Evolutionary conservation across 2,113 vertebrate species (phyloP).

Genomic region (Oreochromis spilurus): DNA sequence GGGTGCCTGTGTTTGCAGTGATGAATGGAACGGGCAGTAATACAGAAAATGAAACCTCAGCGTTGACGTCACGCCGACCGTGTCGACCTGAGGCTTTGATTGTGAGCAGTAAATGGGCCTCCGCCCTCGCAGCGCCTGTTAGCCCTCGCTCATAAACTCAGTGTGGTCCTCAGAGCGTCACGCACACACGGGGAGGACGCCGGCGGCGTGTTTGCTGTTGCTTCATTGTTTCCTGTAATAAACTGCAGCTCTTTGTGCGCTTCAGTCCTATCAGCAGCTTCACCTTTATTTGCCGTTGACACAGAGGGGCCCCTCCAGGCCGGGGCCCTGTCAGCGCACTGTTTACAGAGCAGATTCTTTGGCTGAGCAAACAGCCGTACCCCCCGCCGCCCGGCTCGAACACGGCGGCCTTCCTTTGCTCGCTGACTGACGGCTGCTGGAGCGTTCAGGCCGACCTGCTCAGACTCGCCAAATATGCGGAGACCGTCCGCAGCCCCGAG

Average conservation of each 20-base stretch:
- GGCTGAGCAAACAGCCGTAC: conserved; percentile 48
- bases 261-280: conserved; percentile 32
- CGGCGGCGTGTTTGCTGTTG: conserved; percentile 2
- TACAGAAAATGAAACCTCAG: neutral
- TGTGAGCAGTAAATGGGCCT: neutral
- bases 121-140: neutral
- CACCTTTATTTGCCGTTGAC: conserved; percentile 49
- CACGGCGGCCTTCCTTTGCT: conserved; percentile 30
- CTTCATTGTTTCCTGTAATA: conserved; percentile 48
- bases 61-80: rapidly evolving
- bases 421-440: conserved; percentile 27
- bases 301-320: neutral
- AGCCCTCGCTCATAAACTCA: neutral
- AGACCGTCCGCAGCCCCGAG: neutral
- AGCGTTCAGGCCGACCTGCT: conserved; percentile 14
- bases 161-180: neutral
- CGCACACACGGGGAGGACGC: neutral
- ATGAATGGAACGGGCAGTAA: rapidly evolving
- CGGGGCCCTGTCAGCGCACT: conserved; percentile 24
- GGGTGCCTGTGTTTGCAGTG: neutral
- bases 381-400: conserved; percentile 7
- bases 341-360: conserved; percentile 68
- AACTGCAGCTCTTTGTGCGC: conserved; percentile 7
- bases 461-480: conserved; percentile 40
- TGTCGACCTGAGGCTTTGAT: neutral